Conservation (phyloP, 2,888 invertebrate species). For the Oeneis ivallda region DNA sequence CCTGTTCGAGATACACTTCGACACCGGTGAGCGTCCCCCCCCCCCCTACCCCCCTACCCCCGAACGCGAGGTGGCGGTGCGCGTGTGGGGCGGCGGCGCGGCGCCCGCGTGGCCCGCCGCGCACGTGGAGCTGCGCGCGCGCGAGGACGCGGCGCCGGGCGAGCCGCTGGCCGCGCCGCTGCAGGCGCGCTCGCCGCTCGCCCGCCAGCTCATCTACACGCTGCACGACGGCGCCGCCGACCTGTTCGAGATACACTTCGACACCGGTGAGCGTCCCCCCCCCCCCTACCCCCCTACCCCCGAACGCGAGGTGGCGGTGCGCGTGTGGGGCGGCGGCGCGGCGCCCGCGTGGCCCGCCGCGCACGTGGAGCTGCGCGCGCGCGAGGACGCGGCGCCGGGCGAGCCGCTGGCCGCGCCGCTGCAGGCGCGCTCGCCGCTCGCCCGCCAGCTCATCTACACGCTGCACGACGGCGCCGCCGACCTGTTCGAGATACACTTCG, state of each 20-base stretch:
- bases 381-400: slow-evolving; percentile 89
- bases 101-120: slow-evolving; percentile 97
- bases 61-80: slow-evolving; percentile 63
- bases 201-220: slow-evolving; percentile 94
- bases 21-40: slow-evolving; percentile 69
- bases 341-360: slow-evolving; percentile 97
- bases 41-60: too few species aligned
- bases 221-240: slow-evolving; percentile 76
- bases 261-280: slow-evolving; percentile 89
- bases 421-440: slow-evolving; percentile 92
- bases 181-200: slow-evolving; percentile 92
- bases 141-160: slow-evolving; percentile 89
- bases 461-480: slow-evolving; percentile 76
- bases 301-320: slow-evolving; percentile 62
- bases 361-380: slow-evolving; percentile 89
- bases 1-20: slow-evolving; percentile 93
- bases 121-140: slow-evolving; percentile 89
- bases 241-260: slow-evolving; percentile 93
- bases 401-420: slow-evolving; percentile 86
- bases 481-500: slow-evolving; percentile 93
- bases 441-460: slow-evolving; percentile 94
- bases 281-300: too few species aligned
- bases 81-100: slow-evolving; percentile 86
- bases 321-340: slow-evolving; percentile 86
- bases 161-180: slow-evolving; percentile 86